A percentile compares a stretch with the other conserved stretches of the same genome.
Evolutionary conservation across 1,140 invertebrate genomes (phyloP).

Genomic region (Chironomus striatipennis): DNA sequence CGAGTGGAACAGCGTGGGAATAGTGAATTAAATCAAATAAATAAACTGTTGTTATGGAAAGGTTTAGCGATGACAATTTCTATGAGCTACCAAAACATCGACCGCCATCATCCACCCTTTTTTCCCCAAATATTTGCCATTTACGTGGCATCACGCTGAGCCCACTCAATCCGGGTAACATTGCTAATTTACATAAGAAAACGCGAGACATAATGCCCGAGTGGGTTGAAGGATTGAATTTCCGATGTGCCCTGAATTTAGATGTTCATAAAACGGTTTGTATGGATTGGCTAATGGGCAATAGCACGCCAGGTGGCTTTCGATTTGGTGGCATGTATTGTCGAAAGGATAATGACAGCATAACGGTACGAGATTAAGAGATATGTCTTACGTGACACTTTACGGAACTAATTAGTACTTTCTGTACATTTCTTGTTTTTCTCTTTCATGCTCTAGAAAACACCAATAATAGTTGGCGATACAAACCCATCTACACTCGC

Average conservation of each 20-base stretch:
- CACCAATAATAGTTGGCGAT: slow-evolving; percentile 35
- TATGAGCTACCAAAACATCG: background rate
- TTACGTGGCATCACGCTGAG: background rate
- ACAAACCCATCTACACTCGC: slow-evolving; percentile 36
- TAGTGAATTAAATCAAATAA: too few species aligned
- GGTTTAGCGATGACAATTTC: background rate
- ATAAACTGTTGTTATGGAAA: background rate
- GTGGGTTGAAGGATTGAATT: slow-evolving; percentile 36
- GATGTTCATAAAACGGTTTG: slow-evolving; percentile 34
- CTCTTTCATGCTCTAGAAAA: slow-evolving; percentile 29
- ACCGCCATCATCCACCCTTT: background rate
- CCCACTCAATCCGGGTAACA: slow-evolving; percentile 35
- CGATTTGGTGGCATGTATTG: slow-evolving; percentile 37
- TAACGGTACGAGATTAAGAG: slow-evolving; percentile 31
- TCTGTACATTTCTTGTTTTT: background rate
- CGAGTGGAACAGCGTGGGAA: too few species aligned
- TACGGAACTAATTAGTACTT: background rate
- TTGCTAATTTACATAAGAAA: slow-evolving; percentile 32
- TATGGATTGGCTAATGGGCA: slow-evolving; percentile 34
- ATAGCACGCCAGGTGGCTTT: slow-evolving; percentile 33
- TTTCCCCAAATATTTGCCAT: background rate
- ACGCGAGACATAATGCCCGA: slow-evolving; percentile 37
- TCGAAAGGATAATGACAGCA: slow-evolving; percentile 31
- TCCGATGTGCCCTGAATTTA: slow-evolving; percentile 34
- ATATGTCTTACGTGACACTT: background rate